Conservation (phyloP, 53 echinoderm and acorn worm species). For the Luidia sarsii region DNA sequence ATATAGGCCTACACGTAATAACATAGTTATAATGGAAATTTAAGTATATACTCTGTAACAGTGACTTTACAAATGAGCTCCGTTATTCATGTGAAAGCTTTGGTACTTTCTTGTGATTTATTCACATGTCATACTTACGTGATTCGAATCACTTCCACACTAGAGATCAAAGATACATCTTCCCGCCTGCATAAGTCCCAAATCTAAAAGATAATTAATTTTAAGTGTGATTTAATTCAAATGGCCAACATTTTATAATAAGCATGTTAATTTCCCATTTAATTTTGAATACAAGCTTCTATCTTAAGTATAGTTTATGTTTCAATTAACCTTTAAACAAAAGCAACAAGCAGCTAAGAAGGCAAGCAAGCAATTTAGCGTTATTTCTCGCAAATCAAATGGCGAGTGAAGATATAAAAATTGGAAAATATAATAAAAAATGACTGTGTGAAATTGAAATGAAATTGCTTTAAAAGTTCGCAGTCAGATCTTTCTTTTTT, state of each 20-base stretch:
- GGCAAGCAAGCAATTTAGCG: too few relatives aligned
- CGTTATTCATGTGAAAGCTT: neutral
- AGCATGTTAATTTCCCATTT: neutral
- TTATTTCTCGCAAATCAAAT: too few relatives aligned
- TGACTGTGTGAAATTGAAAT: neutral
- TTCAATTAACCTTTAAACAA: neutral
- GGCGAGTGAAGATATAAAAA: neutral
- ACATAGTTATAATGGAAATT: neutral
- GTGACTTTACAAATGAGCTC: neutral
- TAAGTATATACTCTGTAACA: neutral
- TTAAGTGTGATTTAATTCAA: neutral
- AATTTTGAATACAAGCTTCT: neutral
- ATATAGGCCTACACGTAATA: neutral
- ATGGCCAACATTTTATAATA: too few relatives aligned
- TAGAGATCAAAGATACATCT: neutral
- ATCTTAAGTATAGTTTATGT: neutral
- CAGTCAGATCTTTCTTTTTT: neutral
- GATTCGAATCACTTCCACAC: slow-evolving; percentile 21
- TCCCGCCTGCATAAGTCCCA: slow-evolving; percentile 3
- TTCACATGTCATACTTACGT: slow-evolving; percentile 7
- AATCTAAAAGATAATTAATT: neutral
- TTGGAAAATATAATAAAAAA: neutral
- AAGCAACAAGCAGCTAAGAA: too few relatives aligned
- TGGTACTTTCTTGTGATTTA: too few relatives aligned
- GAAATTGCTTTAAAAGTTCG: neutral